Evolutionary conservation across 2,113 vertebrate genomes (phyloP), one percentile per base, ranked within the genome.

Genomic region (Octodon degus): DNA sequence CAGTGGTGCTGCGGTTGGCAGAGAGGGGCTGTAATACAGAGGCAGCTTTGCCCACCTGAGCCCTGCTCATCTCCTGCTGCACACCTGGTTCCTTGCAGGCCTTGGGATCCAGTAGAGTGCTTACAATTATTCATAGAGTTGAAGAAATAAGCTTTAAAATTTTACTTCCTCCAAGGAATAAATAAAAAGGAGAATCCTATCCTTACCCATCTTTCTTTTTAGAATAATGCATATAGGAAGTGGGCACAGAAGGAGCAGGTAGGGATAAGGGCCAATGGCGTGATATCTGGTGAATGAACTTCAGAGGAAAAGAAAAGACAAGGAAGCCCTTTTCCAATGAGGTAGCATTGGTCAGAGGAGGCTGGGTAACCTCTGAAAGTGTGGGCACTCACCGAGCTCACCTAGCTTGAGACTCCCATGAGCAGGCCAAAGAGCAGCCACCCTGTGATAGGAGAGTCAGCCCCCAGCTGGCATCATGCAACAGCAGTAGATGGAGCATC

Each of bases 91-190:
- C 74, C 74, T 30, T 2, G 27, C 24, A 89, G 88, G 65, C 63
- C n/a, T 10, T 9, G 12, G n/a, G 32, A 34, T 72, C 32, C 12
- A 80, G 20, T 25, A 37, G 63, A 85, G 37, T 24, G 30, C 55
- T 93, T 89, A 68, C 92, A 90, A 50, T 32, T 53, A 53, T 82
- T 82, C 72, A 70, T 27, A 27, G 12, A 37, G 24, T 87, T 84
- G 19, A 89, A 60, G 91, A 90, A 95, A 43, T 27, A 72, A 88
- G 84, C 16, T 55, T 55, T 68, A 25, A 30, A 90, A 10, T 90
- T 62, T 72, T 30, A 9, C 12, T 88, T 90, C 47, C 63, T 93
- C 47, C 47, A 53, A 58, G n/a, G 53, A 92, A 27, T 27, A 19
- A 37, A 43, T 19, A 16, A 82, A 84, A 92, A 79, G 53, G 13